phyloP scores from a whole-genome alignment of 2,797 vertebrate species.

The Naso thynnoides region DNA sequence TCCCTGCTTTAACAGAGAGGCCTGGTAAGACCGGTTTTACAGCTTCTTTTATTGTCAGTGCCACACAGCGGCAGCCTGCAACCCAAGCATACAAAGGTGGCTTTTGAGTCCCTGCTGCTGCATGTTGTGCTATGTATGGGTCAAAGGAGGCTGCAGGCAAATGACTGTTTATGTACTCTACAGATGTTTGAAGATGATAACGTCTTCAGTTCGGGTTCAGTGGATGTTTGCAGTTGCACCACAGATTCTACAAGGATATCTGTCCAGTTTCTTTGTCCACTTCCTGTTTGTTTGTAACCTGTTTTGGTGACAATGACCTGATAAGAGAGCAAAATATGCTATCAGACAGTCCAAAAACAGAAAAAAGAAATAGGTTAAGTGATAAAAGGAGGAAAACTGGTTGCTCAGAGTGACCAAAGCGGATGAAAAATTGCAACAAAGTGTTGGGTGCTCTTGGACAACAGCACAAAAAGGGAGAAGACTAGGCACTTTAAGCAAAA shows the following conservation, averaged over 20 bases:
- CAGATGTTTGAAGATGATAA: slow-evolving; percentile 74
- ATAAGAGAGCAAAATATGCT: slow-evolving; percentile 2
- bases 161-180: slow-evolving; percentile 68
- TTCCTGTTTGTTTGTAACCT: slow-evolving; percentile 18
- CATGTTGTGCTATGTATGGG: slow-evolving; percentile 36
- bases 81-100: slow-evolving; percentile 75
- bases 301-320: neutral
- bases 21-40: slow-evolving; percentile 82
- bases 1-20: slow-evolving; percentile 59
- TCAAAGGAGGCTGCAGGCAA: slow-evolving; percentile 52
- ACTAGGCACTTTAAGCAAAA: too few species aligned
- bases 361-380: neutral
- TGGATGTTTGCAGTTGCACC: slow-evolving; percentile 30
- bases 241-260: slow-evolving; percentile 38
- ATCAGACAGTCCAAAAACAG: neutral
- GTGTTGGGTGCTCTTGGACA: too few species aligned
- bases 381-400: neutral
- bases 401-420: too few species aligned
- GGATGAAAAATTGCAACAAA: too few species aligned
- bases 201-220: slow-evolving; percentile 52
- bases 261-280: neutral
- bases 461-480: too few species aligned
- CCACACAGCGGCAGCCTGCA: slow-evolving; percentile 63
- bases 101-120: slow-evolving; percentile 70
- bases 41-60: slow-evolving; percentile 75